A percentile compares a stretch with the other conserved stretches of the same genome.
Conservation (phyloP, 2,113 vertebrate species). For the Syngnathus typhle region DNA sequence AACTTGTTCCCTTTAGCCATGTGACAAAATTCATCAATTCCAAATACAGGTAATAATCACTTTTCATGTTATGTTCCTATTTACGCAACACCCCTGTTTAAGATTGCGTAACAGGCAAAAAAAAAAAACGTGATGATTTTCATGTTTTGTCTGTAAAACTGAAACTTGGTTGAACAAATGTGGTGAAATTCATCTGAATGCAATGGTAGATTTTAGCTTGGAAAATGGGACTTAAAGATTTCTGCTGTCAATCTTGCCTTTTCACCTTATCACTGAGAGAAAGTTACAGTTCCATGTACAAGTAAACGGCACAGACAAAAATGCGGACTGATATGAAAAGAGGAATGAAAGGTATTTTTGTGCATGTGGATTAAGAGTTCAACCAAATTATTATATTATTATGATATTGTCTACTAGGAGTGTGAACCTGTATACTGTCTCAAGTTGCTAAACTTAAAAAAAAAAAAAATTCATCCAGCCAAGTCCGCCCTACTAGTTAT, state of each 20-base stretch:
- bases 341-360: neutral
- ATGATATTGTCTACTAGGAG: neutral
- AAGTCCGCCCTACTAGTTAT: neutral
- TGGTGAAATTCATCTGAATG: neutral
- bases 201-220: constrained; percentile 38
- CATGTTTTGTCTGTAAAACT: neutral
- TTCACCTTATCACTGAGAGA: constrained; percentile 30
- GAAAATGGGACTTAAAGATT: constrained; percentile 14
- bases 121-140: neutral
- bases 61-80: neutral
- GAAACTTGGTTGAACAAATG: constrained; percentile 10
- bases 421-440: neutral
- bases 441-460: neutral
- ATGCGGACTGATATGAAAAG: constrained; percentile 3
- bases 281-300: constrained; percentile 11
- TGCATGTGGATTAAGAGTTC: neutral
- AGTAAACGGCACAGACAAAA: constrained; percentile 11
- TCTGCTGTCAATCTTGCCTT: constrained; percentile 32
- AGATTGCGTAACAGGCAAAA: neutral
- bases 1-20: no score
- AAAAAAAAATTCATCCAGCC: constrained; percentile 8
- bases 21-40: no score
- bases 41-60: no score
- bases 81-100: neutral
- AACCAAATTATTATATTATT: neutral